Base-by-base conservation (phyloP, 2,888 invertebrate species). In the Notocelia uddmanniana region DNA sequence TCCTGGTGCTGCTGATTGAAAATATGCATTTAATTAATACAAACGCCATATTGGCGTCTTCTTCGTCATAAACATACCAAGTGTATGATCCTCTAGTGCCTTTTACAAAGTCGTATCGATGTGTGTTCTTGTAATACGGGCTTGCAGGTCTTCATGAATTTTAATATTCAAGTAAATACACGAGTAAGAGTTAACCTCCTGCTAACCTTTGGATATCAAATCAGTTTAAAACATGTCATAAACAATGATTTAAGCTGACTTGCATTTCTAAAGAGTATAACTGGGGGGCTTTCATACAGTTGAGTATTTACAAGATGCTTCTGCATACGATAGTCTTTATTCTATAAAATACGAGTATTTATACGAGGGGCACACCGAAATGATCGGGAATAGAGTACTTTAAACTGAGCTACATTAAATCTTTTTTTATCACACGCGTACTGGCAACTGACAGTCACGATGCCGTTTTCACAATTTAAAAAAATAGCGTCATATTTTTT, bases 141-240 rank as follows among this genome's bases (percentile, higher is more conserved):
- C n/a, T 69, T 31, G 26, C 11, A 15, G 26, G 15, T 34, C 41
- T 19, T 37, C 58, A 59, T 66, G 59, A 58, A 64, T 64, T 58
- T 70, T 45, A 67, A 71, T 71, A 31, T 57, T 41, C 54, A 45
- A 67, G 21, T 41, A 45, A 68, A 48, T 62, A 50, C 19, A 19
- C n/a, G 21, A 50, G 50, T 9, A 37, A 52, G 23, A 69, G n/a
- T 55, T 26, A 37, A 52, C 48, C 55, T 55, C 23, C 13, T 18
- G 3, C 18, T 50, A 11, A 64, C 64, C 64, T 37, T 54, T 50
- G 37, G 21, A 52, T 54, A 54, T 54, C 52, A 54, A 64, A 64
- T 64, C 34, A 54, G 64, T 54, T n/a, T 63, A 21, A 23, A 37
- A 64, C 52, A 34, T 26, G 60, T 26, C 26, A 62, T 62, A 62